Percentiles rank a stretch among this genome's conserved stretches.
Evolutionary conservation across 2,113 vertebrate species (phyloP).

Genomic region (Acanthisitta chloris): DNA sequence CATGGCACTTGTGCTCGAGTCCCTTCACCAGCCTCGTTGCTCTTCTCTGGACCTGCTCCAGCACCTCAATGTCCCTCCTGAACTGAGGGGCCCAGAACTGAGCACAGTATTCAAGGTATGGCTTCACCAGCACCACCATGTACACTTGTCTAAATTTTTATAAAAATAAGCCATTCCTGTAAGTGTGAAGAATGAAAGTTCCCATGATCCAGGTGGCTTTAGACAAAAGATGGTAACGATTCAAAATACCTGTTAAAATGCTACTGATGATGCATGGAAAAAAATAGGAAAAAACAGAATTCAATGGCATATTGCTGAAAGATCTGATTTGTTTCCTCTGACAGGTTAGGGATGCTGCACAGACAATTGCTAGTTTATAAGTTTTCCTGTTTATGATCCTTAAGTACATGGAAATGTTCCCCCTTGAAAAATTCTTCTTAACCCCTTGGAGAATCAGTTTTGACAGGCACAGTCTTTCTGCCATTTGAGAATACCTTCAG

Average conservation of each 20-base stretch:
- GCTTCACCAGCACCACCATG: too few relatives aligned
- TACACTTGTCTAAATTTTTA: too few relatives aligned
- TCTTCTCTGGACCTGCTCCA: too few relatives aligned
- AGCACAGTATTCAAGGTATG: too few relatives aligned
- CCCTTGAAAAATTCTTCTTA: background rate
- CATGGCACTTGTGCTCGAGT: too few relatives aligned
- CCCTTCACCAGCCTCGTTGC: too few relatives aligned
- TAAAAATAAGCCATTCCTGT: background rate
- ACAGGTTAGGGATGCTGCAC: background rate
- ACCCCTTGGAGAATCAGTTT: background rate
- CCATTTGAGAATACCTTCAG: background rate
- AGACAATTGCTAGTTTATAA: background rate
- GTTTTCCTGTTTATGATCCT: background rate
- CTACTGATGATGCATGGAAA: background rate
- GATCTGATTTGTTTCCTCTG: background rate
- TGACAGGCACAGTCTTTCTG: background rate
- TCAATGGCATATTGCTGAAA: background rate
- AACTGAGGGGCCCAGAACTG: too few relatives aligned
- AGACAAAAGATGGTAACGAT: conserved; percentile 1
- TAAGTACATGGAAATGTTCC: background rate
- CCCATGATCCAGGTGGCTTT: background rate
- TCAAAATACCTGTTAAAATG: background rate
- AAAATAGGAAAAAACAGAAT: background rate
- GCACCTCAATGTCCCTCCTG: too few relatives aligned
- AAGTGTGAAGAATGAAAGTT: background rate